Evolutionary conservation across 1,140 invertebrate species (phyloP), one percentile per base, ranked within the genome.

Genomic region (Caenorhabditis inopinata): DNA sequence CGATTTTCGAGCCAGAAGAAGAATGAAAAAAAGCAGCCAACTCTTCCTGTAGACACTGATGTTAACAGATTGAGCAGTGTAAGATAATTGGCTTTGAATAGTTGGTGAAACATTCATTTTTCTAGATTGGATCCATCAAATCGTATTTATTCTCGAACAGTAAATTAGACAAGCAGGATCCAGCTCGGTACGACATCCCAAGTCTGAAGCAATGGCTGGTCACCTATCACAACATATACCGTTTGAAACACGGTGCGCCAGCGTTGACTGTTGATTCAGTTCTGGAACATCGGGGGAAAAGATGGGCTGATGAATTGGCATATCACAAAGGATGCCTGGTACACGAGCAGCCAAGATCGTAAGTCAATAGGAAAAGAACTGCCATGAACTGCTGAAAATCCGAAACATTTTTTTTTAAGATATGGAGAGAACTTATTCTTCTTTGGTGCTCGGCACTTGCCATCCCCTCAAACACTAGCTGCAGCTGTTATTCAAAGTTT

Each of bases 361-460:
- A 47, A 79, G 35, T 51, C 29, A 18, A 35, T 3, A 29, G 12
- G 29, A 27, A 23, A 27, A n/a, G 53, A 35, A 29, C 14, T 53
- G 47, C 45, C 23, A 32, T 51, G 18, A 49, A 78, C 27, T 18
- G 53, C 48, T 46, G 76, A 49, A 58, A 49, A 77, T 45, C 11
- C 27, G 46, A 21, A 14, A 21, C 16, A 42, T 49, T 51, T 42
- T 25, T 16, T 38, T 79, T 82, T 51, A 38, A 82, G 81, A 68
- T 79, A 82, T 47, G 81, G 81, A 27, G 81, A 82, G 18, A 80
- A 79, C 51, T 46, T 82, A 21, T 82, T 82, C 78, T 81, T 80
- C 29, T 82, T 78, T 27, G 81, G 81, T 47, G 68, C 73, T 47
- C 74, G 35, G 6, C 32, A 48, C 38, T 49, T 76, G 21, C 81